These are phyloP conservation scores for Diarsia mendica DNA, from an alignment of 2,888 invertebrate species.

Conservation along the genomic window DNA sequence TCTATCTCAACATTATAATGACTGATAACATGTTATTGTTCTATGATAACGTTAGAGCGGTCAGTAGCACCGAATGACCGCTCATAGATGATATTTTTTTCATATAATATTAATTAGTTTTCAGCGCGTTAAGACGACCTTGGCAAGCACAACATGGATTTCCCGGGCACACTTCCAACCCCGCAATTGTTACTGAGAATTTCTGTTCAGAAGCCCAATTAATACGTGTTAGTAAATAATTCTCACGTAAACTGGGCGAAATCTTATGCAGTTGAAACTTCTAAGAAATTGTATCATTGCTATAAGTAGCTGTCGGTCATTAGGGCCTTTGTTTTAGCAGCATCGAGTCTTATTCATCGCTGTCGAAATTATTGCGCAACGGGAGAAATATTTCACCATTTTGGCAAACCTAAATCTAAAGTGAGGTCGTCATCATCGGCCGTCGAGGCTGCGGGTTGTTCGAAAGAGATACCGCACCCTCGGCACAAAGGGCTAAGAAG, in stretches of 20 bases:
- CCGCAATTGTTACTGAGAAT: slow-evolving; percentile 7
- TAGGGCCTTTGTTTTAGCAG: neutral
- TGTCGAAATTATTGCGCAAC: slow-evolving; percentile 33
- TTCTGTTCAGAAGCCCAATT: slow-evolving; percentile 12
- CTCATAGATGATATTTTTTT: neutral
- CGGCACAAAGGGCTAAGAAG: too few relatives aligned
- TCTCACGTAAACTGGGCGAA: slow-evolving; percentile 4
- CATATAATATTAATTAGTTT: neutral
- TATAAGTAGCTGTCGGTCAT: slow-evolving; percentile 27
- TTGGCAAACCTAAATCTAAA: neutral
- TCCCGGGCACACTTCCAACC: slow-evolving; percentile 36
- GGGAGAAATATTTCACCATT: slow-evolving; percentile 12
- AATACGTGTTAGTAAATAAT: slow-evolving; percentile 18
- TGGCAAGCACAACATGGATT: neutral
- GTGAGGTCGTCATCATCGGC: neutral
- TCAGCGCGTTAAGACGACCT: neutral
- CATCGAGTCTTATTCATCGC: slow-evolving; percentile 12
- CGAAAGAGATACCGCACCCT: too few relatives aligned
- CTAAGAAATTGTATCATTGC: slow-evolving; percentile 38
- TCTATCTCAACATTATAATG: slow-evolving; percentile 3
- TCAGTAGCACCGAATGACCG: neutral
- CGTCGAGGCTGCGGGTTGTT: too few relatives aligned
- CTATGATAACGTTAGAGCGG: slow-evolving; percentile 9
- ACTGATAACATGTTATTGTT: slow-evolving; percentile 8
- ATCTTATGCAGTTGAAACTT: neutral